Evolutionary conservation across 1,140 invertebrate genomes (phyloP).

Genomic region (Nephila pilipes): DNA sequence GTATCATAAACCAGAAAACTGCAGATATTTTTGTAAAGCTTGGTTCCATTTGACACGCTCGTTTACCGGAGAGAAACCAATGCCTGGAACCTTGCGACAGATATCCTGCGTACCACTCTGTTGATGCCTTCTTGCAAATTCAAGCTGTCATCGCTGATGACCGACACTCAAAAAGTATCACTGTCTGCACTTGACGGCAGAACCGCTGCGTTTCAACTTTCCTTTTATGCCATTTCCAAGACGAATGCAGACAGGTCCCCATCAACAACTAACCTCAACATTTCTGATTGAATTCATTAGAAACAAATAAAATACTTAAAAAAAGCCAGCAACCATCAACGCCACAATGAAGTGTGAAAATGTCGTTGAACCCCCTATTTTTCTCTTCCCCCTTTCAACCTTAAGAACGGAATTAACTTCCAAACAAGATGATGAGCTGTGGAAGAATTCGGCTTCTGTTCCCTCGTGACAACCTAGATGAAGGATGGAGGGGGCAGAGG

Average conservation of each 20-base stretch:
- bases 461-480: slow-evolving; percentile 29
- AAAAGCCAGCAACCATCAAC: background rate
- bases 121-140: slow-evolving; percentile 30
- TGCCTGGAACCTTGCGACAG: background rate
- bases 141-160: background rate
- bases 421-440: slow-evolving; percentile 48
- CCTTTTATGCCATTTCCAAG: slow-evolving; percentile 18
- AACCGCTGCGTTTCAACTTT: slow-evolving; percentile 35
- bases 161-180: background rate
- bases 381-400: background rate
- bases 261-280: slow-evolving; percentile 16
- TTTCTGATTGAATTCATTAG: slow-evolving; percentile 37
- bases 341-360: slow-evolving; percentile 62
- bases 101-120: background rate
- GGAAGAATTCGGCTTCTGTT: slow-evolving; percentile 48
- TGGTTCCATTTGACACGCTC: background rate
- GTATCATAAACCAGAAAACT: too few species aligned
- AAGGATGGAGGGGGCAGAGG: slow-evolving; percentile 34
- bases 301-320: background rate
- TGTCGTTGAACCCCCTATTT: slow-evolving; percentile 43
- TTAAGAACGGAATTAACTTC: slow-evolving; percentile 44
- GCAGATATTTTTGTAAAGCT: too few species aligned
- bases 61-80: background rate
- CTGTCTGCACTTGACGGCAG: slow-evolving; percentile 1
- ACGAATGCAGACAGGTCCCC: background rate